Evolutionary conservation across 1,140 invertebrate species (phyloP), one percentile per base, ranked within the genome.

Genomic region (Chionoecetes opilio): DNA sequence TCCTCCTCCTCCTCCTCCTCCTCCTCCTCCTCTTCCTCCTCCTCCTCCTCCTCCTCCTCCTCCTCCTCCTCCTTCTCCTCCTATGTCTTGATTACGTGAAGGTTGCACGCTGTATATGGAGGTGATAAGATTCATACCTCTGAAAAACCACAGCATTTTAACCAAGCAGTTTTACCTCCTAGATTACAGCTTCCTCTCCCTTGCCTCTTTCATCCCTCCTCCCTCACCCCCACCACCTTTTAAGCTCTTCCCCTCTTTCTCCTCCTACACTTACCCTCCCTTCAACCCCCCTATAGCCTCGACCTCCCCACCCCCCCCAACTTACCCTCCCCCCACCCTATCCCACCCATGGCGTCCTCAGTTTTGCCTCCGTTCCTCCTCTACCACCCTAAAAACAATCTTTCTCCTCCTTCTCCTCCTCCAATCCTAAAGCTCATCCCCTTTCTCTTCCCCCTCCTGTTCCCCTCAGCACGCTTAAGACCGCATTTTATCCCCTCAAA

Each of bases 401-500:
- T 53, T 53, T 53, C 46, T 53, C 46, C 21, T 17, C 46, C 46
- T 53, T 17, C 46, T 53, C 46, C 46, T 53, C 46, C 46, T 53
- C 46, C 46, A 53, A 53, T 53, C 46, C 46, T 17, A 9, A 53
- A 53, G 46, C 46, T 75, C 63, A 75, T n/a, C 63, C 63, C 63
- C 63, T n/a, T 75, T 75, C 63, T 26, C n/a, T 26, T 26, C 63
- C 21, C 63, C 63, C 63, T 75, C n/a, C 63, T 21, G 21, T n/a
- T n/a, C 63, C 63, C 63, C n/a, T 75, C n/a, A 75, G n/a, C 21
- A 75, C 63, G 63, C 63, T 75, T 75, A n/a, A 75, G 63, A 75
- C 63, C n/a, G n/a, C 63, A 75, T n/a, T 75, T 75, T 75, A 53
- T 75, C 63, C 63, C 63, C 63, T 75, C 63, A 75, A 75, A 75